Evolutionary conservation across 2,797 vertebrate genomes (phyloP).

Genomic region (Coilia nasus): DNA sequence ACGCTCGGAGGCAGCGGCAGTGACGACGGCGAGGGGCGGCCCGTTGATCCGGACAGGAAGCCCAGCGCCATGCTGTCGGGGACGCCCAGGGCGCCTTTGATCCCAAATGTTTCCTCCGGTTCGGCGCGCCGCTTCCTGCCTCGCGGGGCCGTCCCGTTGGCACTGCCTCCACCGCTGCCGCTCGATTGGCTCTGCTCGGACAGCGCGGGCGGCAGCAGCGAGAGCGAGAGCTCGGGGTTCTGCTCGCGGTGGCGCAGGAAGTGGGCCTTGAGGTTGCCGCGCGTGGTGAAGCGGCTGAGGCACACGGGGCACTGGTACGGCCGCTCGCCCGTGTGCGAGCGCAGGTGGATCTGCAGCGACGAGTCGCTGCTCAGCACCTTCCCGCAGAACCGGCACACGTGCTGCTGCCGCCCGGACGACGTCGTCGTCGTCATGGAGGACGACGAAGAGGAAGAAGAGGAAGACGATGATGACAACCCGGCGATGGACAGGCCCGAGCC

Average conservation of each 20-base stretch:
- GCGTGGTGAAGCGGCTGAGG: conserved; percentile 90
- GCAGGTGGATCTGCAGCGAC: conserved; percentile 90
- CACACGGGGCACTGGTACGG: conserved; percentile 94
- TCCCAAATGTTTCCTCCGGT: conserved; percentile 73
- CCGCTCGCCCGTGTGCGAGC: conserved; percentile 91
- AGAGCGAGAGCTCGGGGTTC: conserved; percentile 89
- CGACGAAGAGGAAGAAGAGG: not conserved
- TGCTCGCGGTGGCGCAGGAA: conserved; percentile 91
- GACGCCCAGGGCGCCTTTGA: conserved; percentile 72
- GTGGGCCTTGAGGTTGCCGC: conserved; percentile 92
- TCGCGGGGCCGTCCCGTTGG: conserved; percentile 63
- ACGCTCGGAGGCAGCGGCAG: conserved; percentile 79
- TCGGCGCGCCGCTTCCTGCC: conserved; percentile 77
- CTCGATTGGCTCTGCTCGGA: conserved; percentile 64
- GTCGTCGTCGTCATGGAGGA: conserved; percentile 9
- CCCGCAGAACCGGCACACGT: conserved; percentile 89
- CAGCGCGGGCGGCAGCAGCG: conserved; percentile 87
- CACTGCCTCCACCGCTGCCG: conserved; percentile 39
- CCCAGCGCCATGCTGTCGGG: conserved; percentile 74
- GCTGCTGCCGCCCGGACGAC: conserved; percentile 70
- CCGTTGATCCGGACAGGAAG: conserved; percentile 70
- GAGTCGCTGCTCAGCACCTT: conserved; percentile 92
- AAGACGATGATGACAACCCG: not conserved
- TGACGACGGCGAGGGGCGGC: conserved; percentile 73
- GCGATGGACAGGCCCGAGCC: conserved; percentile 39